Evolutionary conservation across 2,113 vertebrate species (phyloP), one percentile per base, ranked within the genome.

Genomic region (Hyaena hyaena): DNA sequence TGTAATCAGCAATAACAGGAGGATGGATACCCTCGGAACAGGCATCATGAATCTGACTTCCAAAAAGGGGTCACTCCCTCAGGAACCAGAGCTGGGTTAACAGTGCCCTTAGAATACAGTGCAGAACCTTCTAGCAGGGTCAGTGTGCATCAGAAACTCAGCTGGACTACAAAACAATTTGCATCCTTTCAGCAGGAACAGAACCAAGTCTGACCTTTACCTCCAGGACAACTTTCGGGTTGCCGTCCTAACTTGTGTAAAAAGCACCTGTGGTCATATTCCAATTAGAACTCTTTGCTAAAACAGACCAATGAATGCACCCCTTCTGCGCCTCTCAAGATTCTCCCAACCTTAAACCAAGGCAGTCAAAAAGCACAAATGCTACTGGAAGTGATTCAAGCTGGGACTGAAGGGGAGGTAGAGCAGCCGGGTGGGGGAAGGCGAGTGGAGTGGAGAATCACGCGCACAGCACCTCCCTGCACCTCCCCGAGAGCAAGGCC

Each of bases 221-320:
- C 80, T 74, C 53, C 53, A 88, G 93, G 98, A 50, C 65, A 65
- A 92, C 23, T 24, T 97, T 77, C 95, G 96, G 85, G 94, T 86
- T 95, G 84, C 96, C 88, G 23, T 92, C 93, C 77, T 65, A n/a
- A 96, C 79, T 83, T 43, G 68, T 55, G 53, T 88, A 82, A 98
- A 91, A 88, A 95, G 45, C 45, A 19, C 68, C 88, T 88, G 43
- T 69, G 16, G 87, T 97, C 86, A 50, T 7, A 83, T 12, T 76
- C 58, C 48, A 93, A 48, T 86, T 48, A 85, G 61, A 96, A 84
- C 58, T 84, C 91, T 96, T 88, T 33, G 50, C 91, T 81, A 88
- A 48, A 92, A 90, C 35, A 91, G 90, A 31, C 28, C 45, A 93
- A 77, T 12, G 82, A 92, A 91, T 65, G 23, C 77, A 92, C 48